phyloP scores from a whole-genome alignment of 2,113 vertebrate genomes.

The Callionymus lyra region DNA sequence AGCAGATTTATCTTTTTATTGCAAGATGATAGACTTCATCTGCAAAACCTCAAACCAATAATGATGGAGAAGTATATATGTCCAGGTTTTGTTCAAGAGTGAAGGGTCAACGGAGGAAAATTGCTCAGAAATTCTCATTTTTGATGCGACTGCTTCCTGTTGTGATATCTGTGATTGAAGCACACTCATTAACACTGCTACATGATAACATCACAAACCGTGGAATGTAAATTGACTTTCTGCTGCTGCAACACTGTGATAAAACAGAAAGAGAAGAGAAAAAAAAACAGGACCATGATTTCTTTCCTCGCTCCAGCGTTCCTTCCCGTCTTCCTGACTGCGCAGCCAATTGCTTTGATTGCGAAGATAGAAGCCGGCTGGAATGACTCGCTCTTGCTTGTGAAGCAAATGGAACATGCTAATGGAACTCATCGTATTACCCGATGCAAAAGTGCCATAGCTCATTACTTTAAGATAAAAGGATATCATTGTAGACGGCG shows the following conservation, averaged over 20 bases:
- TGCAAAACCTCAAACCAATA: too few relatives aligned
- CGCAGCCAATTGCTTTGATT: slow-evolving; percentile 96
- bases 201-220: too few relatives aligned
- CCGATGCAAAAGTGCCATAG: slow-evolving; percentile 98
- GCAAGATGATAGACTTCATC: too few relatives aligned
- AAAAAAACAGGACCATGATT: slow-evolving; percentile 35
- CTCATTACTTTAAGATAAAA: slow-evolving; percentile 99
- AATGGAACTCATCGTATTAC: slow-evolving; percentile 99
- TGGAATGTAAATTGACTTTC: too few relatives aligned
- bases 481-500: slow-evolving; percentile 98
- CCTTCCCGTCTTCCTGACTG: slow-evolving; percentile 67
- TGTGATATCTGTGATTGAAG: too few relatives aligned
- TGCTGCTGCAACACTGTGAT: slow-evolving; percentile 59
- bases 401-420: slow-evolving; percentile 98
- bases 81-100: too few relatives aligned
- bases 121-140: too few relatives aligned
- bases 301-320: slow-evolving; percentile 61
- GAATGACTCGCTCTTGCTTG: slow-evolving; percentile 97
- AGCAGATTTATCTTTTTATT: too few relatives aligned
- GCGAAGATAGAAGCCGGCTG: slow-evolving; percentile 84
- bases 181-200: too few relatives aligned
- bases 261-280: slow-evolving; percentile 66
- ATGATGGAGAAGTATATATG: too few relatives aligned
- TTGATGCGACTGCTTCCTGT: too few relatives aligned
- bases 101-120: too few relatives aligned